phyloP scores from a whole-genome alignment of 1,140 invertebrate genomes.

The Bombus balteatus region DNA sequence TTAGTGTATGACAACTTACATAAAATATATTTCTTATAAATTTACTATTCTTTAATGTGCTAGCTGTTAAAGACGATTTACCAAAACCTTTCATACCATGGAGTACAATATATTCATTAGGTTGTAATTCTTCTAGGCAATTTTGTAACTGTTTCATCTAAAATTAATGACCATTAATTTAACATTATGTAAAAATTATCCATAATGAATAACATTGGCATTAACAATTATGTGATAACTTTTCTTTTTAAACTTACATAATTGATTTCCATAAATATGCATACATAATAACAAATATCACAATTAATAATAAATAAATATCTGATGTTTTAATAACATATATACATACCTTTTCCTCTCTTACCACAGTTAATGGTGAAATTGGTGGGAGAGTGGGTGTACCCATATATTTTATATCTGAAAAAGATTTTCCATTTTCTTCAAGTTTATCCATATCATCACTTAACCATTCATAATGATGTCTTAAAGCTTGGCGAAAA shows the following conservation, averaged over 20 bases:
- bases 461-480: slow-evolving; percentile 77
- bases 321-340: not conserved
- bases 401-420: slow-evolving; percentile 34
- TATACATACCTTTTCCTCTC: slow-evolving; percentile 72
- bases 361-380: slow-evolving; percentile 73
- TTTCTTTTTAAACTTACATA: slow-evolving; percentile 52
- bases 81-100: slow-evolving; percentile 88
- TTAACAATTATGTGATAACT: not conserved
- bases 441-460: slow-evolving; percentile 71
- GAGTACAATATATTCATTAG: slow-evolving; percentile 84
- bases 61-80: slow-evolving; percentile 87
- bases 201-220: not conserved
- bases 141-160: slow-evolving; percentile 74
- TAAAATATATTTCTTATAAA: slow-evolving; percentile 79
- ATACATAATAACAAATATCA: slow-evolving; percentile 33
- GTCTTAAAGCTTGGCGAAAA: slow-evolving; percentile 74
- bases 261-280: slow-evolving; percentile 53
- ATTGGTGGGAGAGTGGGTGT: slow-evolving; percentile 75
- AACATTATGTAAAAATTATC: not conserved
- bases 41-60: slow-evolving; percentile 83
- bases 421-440: slow-evolving; percentile 38
- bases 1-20: slow-evolving; percentile 57
- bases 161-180: slow-evolving; percentile 29
- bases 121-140: slow-evolving; percentile 68
- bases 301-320: slow-evolving; percentile 16